phyloP scores from a whole-genome alignment of 2,888 invertebrate genomes.

The Abrostola triplasia region DNA sequence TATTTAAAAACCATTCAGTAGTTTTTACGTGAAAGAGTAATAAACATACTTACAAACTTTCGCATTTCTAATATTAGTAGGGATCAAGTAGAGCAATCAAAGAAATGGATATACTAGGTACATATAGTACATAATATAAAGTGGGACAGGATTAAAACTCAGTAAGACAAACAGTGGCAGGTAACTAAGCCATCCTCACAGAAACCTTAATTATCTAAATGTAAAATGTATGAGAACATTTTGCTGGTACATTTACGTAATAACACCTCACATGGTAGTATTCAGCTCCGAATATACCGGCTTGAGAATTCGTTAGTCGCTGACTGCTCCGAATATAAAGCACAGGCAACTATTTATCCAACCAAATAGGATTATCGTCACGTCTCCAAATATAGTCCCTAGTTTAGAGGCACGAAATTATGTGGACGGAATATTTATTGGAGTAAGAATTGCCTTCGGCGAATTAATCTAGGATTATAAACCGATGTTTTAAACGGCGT shows the following conservation, averaged over 20 bases:
- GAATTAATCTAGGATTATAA: constrained; percentile 29
- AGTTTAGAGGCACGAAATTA: constrained; percentile 29
- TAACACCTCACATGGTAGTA: constrained; percentile 10
- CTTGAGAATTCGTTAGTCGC: constrained; percentile 19
- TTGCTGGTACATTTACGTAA: constrained; percentile 21
- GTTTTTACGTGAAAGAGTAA: no score
- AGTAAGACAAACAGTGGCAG: constrained; percentile 6
- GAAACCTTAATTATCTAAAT: constrained; percentile 3
- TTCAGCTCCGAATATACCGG: constrained; percentile 10
- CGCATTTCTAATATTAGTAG: no score
- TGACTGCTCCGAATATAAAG: constrained; percentile 44
- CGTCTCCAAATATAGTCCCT: constrained; percentile 40
- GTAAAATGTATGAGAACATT: constrained; percentile 1
- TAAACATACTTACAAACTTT: no score
- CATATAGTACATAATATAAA: not conserved
- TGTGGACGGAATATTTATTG: constrained; percentile 48
- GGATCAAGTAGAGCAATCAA: no score
- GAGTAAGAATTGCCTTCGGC: constrained; percentile 28
- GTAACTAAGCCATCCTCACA: not conserved
- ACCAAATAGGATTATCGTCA: constrained; percentile 43
- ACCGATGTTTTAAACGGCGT: constrained; percentile 12
- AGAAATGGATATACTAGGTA: not conserved
- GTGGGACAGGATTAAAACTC: not conserved
- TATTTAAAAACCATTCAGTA: no score
- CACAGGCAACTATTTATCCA: constrained; percentile 32